Percentiles rank a stretch among this genome's conserved stretches.
phyloP scores from a whole-genome alignment of 2,888 invertebrate species.

The Mylabris sibirica region DNA sequence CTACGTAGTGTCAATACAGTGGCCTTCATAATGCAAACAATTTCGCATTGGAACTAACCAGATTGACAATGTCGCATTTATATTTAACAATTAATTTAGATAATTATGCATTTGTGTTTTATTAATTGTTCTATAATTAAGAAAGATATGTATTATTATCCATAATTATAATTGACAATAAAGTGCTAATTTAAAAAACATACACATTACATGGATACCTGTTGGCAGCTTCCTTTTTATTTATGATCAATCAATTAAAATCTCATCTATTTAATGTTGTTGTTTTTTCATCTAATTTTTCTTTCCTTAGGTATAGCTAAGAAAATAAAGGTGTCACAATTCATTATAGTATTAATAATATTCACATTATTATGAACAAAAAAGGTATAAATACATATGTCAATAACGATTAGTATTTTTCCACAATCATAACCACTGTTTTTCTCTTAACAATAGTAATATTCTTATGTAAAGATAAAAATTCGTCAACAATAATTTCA shows the following conservation, averaged over 20 bases:
- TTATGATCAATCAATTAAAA: slow-evolving; percentile 6
- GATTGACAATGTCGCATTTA: not conserved
- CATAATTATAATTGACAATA: not conserved
- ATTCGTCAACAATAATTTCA: not conserved
- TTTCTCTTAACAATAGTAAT: not conserved
- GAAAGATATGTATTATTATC: not conserved
- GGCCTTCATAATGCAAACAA: not conserved
- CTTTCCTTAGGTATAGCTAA: too few relatives aligned
- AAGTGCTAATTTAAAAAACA: slow-evolving; percentile 11
- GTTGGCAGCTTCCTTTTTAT: not conserved
- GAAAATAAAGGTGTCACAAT: not conserved
- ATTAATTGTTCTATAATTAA: not conserved
- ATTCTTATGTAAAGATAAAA: not conserved
- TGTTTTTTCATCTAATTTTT: not conserved
- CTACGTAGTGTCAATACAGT: not conserved
- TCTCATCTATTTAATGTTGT: not conserved
- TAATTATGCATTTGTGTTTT: not conserved
- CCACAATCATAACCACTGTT: not conserved
- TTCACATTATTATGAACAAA: not conserved
- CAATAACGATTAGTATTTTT: not conserved
- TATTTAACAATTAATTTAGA: slow-evolving; percentile 1
- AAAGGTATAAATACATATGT: not conserved
- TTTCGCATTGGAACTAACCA: not conserved
- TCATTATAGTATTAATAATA: not conserved
- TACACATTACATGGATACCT: not conserved